Evolutionary conservation across 2,888 invertebrate genomes (phyloP), one percentile per base, ranked within the genome.

Genomic region (Tetranychus truncatus): DNA sequence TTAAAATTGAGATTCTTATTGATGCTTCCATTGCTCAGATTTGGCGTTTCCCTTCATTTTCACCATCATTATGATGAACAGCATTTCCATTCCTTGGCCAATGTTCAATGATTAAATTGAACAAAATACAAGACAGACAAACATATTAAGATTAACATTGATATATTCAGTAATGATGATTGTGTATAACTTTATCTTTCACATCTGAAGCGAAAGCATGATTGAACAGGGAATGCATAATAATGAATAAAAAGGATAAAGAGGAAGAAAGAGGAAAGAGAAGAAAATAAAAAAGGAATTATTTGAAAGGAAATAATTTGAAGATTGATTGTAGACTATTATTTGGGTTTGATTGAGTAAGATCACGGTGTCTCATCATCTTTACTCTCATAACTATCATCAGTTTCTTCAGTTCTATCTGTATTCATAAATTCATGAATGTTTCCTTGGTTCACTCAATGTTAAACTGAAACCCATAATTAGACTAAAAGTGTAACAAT

Each of bases 221-320:
- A 15, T 55, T 55, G 55, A 55, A 55, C 55, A 55, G 55, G 55
- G 55, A 55, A 55, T 55, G 55, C 9, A 55, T 55, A 55, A 55
- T 55, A 55, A 55, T 55, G 55, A 55, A 55, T 55, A 55, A 34
- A 34, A 34, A 34, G 34, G 34, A 34, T 34, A 34, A 34, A 34
- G 34, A 34, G 34, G 3, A 34, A 55, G 55, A 15, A 7, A 15
- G 15, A 15, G 15, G 55, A 55, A 15, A 55, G 9, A 55, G 55
- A 15, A 15, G 55, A 55, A 15, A 15, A 55, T 55, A 55, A 55
- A 55, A 55, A 55, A 34, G 34, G 55, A 55, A 55, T 55, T 15
- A 55, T 55, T 55, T 55, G 55, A 55, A 55, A 55, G 55, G 55
- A 55, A 55, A 55, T 55, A 55, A 55, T 55, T 55, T 55, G 55